A percentile compares a stretch with the other conserved stretches of the same genome.
Conservation (phyloP, 1,140 invertebrate genomes). For the Lanistes nyassanus region DNA sequence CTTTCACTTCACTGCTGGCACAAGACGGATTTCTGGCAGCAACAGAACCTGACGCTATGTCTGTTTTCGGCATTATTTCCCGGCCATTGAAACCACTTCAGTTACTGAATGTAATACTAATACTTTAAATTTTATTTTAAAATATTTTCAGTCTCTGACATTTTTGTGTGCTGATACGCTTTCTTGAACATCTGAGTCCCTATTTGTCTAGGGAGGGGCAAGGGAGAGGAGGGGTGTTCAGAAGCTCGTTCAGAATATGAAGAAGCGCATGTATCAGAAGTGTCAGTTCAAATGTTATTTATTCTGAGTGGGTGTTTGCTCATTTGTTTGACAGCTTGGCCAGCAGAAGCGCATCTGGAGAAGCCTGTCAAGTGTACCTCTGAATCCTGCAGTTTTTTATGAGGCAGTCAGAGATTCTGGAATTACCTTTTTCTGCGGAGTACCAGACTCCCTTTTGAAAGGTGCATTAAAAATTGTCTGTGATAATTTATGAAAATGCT, state of each 20-base stretch:
- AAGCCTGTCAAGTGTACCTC: constrained; percentile 8
- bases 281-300: neutral
- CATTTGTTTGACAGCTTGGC: constrained; percentile 29
- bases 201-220: neutral
- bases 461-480: constrained; percentile 45
- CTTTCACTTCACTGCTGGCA: no score
- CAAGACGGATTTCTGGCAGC: no score
- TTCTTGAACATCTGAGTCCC: no score
- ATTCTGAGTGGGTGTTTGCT: constrained; percentile 6
- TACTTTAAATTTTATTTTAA: no score
- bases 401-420: constrained; percentile 59
- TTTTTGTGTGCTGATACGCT: no score
- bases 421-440: constrained; percentile 68
- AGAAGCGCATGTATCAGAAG: neutral
- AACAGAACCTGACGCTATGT: no score
- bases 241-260: neutral
- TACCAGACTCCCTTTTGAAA: constrained; percentile 69
- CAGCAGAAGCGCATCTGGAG: constrained; percentile 2
- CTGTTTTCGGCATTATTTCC: no score
- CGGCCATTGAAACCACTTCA: no score
- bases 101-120: no score
- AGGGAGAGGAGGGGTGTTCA: neutral
- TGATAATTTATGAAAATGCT: neutral
- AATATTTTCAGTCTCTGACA: no score
- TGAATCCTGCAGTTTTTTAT: constrained; percentile 67